Base-by-base conservation (phyloP, 2,888 invertebrate genomes). In the Eupithecia subfuscata region DNA sequence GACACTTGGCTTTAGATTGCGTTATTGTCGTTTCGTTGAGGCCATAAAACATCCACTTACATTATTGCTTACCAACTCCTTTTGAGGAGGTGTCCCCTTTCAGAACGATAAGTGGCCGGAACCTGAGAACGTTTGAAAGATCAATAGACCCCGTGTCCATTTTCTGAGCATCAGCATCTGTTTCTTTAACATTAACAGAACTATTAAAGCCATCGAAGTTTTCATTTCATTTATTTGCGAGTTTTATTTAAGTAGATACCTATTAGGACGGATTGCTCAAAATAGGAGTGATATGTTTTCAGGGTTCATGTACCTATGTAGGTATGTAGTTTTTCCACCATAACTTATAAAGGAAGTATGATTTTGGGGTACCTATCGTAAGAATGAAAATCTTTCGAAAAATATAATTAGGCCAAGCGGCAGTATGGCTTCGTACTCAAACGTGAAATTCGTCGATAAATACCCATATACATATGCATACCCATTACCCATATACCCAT, bases 71-170 rank as follows among this genome's bases (percentile, higher is more conserved):
- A 68, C 40, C n/a, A 0, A 6, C n/a, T 40, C 30, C 9, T 40
- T n/a, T 37, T 40, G 40, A n/a, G n/a, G 37, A 4, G 40, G 56
- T 70, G 18, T 70, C 52, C 69, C 25, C n/a, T 52, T 70, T 25
- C 45, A 45, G 30, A 69, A 48, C 25, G 30, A 2, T 25, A 52
- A 43, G n/a, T 64, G 68, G 63, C 60, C 34, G 30, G 64, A 69
- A 69, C 45, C 69, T 65, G 65, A 75, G 67, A 74, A 56, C 34
- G 18, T n/a, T 60, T 67, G 34, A 43, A 40, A 34, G 37, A 67
- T 45, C 22, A 43, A 45, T 43, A 22, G 22, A 52, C n/a, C 30
- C 25, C 25, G 75, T 71, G 60, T 71, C 48, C 5, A 64, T 45
- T 71, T 71, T 65, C 48, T 25, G 22, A 65, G 25, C 34, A 18